Conservation (phyloP, 2,888 invertebrate genomes). For the Lochmaea capreae region DNA sequence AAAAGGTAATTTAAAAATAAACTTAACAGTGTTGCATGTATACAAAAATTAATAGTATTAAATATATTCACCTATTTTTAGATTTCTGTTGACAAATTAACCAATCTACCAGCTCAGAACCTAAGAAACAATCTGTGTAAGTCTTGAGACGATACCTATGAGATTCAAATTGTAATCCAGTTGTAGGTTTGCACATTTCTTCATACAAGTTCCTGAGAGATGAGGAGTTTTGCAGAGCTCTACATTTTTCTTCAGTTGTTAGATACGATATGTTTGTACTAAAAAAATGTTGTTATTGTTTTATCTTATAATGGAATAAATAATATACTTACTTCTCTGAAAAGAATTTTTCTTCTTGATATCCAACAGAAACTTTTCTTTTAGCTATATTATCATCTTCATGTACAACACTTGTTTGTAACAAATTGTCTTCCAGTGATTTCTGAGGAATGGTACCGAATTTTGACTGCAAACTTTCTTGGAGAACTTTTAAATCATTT, state of each 20-base stretch:
- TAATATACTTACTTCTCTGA: constrained; percentile 64
- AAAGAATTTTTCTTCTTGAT: constrained; percentile 81
- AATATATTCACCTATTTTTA: constrained; percentile 73
- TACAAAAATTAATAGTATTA: not conserved
- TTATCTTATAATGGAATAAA: not conserved
- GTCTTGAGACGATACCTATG: constrained; percentile 79
- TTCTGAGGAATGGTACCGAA: constrained; percentile 55
- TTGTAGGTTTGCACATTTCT: constrained; percentile 67
- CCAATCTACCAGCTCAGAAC: constrained; percentile 87
- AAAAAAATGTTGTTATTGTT: constrained; percentile 16
- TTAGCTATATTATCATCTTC: constrained; percentile 57
- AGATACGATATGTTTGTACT: constrained; percentile 60
- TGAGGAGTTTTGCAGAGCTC: constrained; percentile 69
- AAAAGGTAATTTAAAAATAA: constrained; percentile 23
- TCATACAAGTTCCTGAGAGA: constrained; percentile 74
- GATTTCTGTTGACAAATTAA: constrained; percentile 82
- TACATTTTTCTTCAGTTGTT: constrained; percentile 68
- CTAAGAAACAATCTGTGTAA: constrained; percentile 81
- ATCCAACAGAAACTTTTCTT: constrained; percentile 78
- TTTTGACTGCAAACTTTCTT: constrained; percentile 79
- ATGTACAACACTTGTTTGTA: constrained; percentile 42
- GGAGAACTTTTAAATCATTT: constrained; percentile 80
- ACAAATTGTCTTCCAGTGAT: constrained; percentile 46
- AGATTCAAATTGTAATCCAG: constrained; percentile 71
- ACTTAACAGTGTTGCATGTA: not conserved